These are phyloP conservation scores for Drosophila rubida DNA, from an alignment of 2,888 invertebrate species.

Conservation along the genomic window DNA sequence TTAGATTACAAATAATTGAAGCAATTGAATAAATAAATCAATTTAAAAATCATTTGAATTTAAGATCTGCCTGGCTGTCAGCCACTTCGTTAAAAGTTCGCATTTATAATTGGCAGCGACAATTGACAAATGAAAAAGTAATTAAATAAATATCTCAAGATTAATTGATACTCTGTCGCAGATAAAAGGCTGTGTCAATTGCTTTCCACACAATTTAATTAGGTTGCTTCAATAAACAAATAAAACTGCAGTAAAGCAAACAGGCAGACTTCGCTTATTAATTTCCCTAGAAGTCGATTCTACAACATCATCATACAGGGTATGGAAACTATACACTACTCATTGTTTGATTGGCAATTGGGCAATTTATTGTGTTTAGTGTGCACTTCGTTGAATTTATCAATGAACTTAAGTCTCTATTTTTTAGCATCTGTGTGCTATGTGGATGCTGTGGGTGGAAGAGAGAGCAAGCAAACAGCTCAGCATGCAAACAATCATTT, in stretches of 20 bases:
- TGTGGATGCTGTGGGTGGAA: slow-evolving; percentile 27
- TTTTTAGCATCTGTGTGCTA: slow-evolving; percentile 41
- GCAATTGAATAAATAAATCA: not conserved
- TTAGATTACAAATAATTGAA: too few relatives aligned
- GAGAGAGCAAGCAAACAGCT: slow-evolving; percentile 4
- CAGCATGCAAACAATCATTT: slow-evolving; percentile 11
- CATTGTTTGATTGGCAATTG: slow-evolving; percentile 56
- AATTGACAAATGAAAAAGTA: not conserved
- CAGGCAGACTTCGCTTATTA: too few relatives aligned
- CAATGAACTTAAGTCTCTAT: slow-evolving; percentile 52
- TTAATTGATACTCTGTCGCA: not conserved
- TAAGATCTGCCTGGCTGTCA: not conserved
- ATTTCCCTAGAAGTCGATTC: too few relatives aligned
- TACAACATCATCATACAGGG: not conserved
- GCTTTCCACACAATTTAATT: not conserved
- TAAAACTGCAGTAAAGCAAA: too few relatives aligned
- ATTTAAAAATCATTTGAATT: not conserved
- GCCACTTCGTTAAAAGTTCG: not conserved
- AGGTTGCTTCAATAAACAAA: too few relatives aligned
- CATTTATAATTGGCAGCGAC: not conserved
- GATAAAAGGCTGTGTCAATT: not conserved
- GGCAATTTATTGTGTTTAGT: slow-evolving; percentile 44
- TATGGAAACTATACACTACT: slow-evolving; percentile 20
- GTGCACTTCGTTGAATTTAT: slow-evolving; percentile 49
- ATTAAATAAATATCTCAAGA: not conserved